A percentile compares a stretch with the other conserved stretches of the same genome.
Evolutionary conservation across 2,113 vertebrate species (phyloP).

Genomic region (Python bivittatus): DNA sequence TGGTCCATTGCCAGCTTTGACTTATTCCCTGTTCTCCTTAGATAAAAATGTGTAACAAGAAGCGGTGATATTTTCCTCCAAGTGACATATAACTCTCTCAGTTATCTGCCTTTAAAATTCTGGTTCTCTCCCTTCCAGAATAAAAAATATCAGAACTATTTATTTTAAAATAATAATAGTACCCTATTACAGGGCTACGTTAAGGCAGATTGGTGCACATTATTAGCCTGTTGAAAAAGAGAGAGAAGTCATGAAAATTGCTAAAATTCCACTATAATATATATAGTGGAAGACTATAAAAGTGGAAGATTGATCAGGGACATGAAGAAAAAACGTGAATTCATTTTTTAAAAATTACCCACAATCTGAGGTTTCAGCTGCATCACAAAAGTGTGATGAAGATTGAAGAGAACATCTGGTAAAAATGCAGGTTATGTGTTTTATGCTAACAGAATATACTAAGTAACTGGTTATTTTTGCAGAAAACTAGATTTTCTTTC

Average conservation of each 20-base stretch:
- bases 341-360: not conserved
- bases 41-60: constrained; percentile 31
- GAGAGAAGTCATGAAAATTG: not conserved
- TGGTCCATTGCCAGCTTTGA: constrained; percentile 3
- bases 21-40: constrained; percentile 43
- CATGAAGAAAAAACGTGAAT: not conserved
- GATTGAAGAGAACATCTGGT: not conserved
- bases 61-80: constrained; percentile 40
- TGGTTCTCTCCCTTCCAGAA: constrained; percentile 37
- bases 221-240: too few species aligned
- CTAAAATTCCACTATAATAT: too few species aligned
- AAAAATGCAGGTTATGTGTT: not conserved
- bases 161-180: constrained; percentile 10
- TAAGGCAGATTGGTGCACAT: not conserved
- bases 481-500: not conserved
- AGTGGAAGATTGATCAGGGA: not conserved
- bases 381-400: not conserved
- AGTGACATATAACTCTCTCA: not conserved
- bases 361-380: not conserved
- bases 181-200: not conserved
- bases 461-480: not conserved
- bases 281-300: not conserved
- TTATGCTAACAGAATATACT: not conserved
- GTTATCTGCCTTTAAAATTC: constrained; percentile 14
- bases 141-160: constrained; percentile 8